Base-by-base conservation (phyloP, 1,140 invertebrate species). In the Polypedilum pembai region DNA sequence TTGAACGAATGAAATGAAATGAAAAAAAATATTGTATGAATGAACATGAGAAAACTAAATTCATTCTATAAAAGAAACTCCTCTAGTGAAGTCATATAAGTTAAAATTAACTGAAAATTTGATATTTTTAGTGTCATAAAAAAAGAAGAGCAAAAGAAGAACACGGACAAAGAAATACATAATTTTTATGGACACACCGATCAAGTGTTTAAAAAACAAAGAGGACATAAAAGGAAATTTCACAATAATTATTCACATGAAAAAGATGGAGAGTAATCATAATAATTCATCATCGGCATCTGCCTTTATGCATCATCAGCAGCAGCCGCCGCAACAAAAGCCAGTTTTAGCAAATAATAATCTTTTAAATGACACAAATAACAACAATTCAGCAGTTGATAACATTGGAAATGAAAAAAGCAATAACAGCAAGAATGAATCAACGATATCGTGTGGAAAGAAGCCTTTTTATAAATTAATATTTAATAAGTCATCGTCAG, bases 391-490 rank as follows among this genome's bases (percentile, higher is more conserved):
- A n/a, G 12, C 45, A 56, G 45, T 18, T 0, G 65, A 69, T 69
- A 20, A 18, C 8, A 69, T 7, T 69, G 65, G 20, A 18, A 21
- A 21, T 21, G 20, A 21, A 10, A 69, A 69, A 18, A 69, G 65
- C 20, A 69, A 69, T 69, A 18, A 10, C 20, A 20, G 17, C 15
- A 21, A 8, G 8, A 18, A 69, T 18, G 15, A n/a, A 69, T 20
- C 65, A 21, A 69, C 17, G 8, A 20, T 18, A 8, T 18, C 17
- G 20, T 69, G 17, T 7, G 65, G 17, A 69, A 20, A 21, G 17
- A 69, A 69, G 20, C 17, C 17, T 18, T 21, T 69, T 69, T 69
- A 69, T 69, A 69, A 69, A 20, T 69, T 69, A 69, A 69, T 69
- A 18, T 69, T 69, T 69, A 69, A 21, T 21, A 69, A 69, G 20